Evolutionary conservation across 2,113 vertebrate species (phyloP).

Genomic region (Aptenodytes patagonicus): DNA sequence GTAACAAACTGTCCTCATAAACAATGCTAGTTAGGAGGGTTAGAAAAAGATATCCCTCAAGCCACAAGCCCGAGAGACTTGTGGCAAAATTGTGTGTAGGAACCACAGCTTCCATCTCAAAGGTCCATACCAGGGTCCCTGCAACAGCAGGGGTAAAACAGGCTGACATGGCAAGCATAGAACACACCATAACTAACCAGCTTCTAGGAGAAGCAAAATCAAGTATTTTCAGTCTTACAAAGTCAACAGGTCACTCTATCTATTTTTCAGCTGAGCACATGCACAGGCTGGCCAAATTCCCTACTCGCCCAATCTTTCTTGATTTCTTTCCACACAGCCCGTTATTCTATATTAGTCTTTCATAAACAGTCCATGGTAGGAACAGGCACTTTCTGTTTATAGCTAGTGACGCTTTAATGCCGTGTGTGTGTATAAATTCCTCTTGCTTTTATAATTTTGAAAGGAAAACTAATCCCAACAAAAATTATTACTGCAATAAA

Average conservation of each 20-base stretch:
- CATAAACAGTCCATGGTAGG: not conserved
- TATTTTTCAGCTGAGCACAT: not conserved
- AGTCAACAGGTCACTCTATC: not conserved
- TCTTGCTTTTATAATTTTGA: not conserved
- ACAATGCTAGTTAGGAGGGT: not conserved
- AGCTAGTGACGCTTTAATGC: not conserved
- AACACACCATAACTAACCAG: not conserved
- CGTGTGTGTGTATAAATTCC: not conserved
- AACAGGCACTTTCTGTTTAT: not conserved
- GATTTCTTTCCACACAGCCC: not conserved
- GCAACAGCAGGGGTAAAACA: not conserved
- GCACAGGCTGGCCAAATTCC: not conserved
- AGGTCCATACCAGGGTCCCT: fast-evolving
- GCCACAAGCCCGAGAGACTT: fast-evolving
- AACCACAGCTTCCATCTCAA: not conserved
- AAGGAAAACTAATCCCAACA: not conserved
- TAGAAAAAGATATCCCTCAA: not conserved
- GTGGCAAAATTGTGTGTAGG: not conserved
- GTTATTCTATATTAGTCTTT: not conserved
- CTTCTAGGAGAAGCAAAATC: not conserved
- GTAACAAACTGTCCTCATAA: not conserved
- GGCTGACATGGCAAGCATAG: not conserved
- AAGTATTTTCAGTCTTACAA: not conserved
- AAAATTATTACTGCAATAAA: conserved; percentile 30
- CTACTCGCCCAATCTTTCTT: not conserved